Evolutionary conservation across 2,888 invertebrate genomes (phyloP).

Genomic region (Laothoe populi): DNA sequence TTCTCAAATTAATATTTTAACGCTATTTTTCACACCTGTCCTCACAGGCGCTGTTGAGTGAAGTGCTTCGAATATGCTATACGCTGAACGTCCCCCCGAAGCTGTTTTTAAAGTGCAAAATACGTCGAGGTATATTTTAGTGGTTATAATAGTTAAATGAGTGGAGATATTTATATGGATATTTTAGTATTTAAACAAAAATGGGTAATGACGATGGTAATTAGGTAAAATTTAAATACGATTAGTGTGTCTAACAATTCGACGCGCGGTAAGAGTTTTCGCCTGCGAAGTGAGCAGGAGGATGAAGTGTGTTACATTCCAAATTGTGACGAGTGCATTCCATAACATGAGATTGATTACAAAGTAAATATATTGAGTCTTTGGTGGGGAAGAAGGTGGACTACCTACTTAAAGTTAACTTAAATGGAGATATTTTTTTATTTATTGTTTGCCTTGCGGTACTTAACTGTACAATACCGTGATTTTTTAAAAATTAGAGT

Average conservation of each 20-base stretch:
- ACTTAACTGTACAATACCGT: conserved; percentile 72
- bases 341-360: conserved; percentile 60
- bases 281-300: conserved; percentile 42
- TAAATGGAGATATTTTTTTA: conserved; percentile 55
- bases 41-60: conserved; percentile 49
- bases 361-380: conserved; percentile 49
- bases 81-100: conserved; percentile 82
- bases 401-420: conserved; percentile 67
- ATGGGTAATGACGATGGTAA: conserved; percentile 58
- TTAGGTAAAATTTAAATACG: conserved; percentile 46
- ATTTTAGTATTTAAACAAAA: conserved; percentile 76
- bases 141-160: conserved; percentile 71
- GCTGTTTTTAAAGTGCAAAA: conserved; percentile 80
- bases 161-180: conserved; percentile 77
- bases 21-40: conserved; percentile 33
- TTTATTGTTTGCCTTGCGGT: conserved; percentile 71
- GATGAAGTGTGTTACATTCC: conserved; percentile 55
- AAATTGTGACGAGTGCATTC: conserved; percentile 66
- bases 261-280: conserved; percentile 46
- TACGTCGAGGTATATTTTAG: conserved; percentile 74
- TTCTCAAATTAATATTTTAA: conserved; percentile 27
- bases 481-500: conserved; percentile 70
- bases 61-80: conserved; percentile 79
- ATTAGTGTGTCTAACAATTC: conserved; percentile 45
- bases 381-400: conserved; percentile 75